Percentiles rank a stretch among this genome's conserved stretches.
phyloP scores from a whole-genome alignment of 2,888 invertebrate species.

The Gryllus longicercus region DNA sequence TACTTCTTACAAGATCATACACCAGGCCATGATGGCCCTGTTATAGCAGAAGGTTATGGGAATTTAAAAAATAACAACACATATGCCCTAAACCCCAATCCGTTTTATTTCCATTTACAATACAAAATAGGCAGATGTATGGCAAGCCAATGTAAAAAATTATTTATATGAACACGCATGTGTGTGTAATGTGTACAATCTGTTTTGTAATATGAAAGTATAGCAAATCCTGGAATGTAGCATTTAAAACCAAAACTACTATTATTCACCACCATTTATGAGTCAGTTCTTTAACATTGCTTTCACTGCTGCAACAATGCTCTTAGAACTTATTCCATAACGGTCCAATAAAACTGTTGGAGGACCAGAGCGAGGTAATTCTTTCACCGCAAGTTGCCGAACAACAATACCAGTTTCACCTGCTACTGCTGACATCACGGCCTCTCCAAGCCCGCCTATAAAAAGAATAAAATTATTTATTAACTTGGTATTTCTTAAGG shows the following conservation, averaged over 20 bases:
- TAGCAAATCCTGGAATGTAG: background rate
- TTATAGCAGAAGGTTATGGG: too few relatives aligned
- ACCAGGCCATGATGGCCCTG: too few relatives aligned
- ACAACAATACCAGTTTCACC: conserved; percentile 66
- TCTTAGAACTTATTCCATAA: conserved; percentile 82
- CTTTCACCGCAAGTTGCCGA: conserved; percentile 74
- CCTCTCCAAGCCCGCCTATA: conserved; percentile 91
- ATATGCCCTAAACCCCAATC: background rate
- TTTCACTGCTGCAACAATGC: conserved; percentile 69
- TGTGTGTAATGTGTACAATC: too few relatives aligned
- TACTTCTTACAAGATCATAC: too few relatives aligned
- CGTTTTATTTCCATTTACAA: background rate
- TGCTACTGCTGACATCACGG: conserved; percentile 79
- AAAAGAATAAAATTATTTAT: conserved; percentile 27
- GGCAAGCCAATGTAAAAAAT: background rate
- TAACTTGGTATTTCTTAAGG: too few relatives aligned
- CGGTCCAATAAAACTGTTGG: conserved; percentile 78
- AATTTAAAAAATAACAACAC: too few relatives aligned
- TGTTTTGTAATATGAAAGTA: too few relatives aligned
- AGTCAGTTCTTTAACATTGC: conserved; percentile 37
- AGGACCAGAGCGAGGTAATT: conserved; percentile 90
- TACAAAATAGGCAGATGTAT: background rate
- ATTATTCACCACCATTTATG: too few relatives aligned
- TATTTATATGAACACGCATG: background rate
- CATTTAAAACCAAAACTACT: conserved; percentile 43